Percentiles rank a stretch among this genome's conserved stretches.
phyloP scores from a whole-genome alignment of 2,888 invertebrate genomes.

The Lapara coniferarum region DNA sequence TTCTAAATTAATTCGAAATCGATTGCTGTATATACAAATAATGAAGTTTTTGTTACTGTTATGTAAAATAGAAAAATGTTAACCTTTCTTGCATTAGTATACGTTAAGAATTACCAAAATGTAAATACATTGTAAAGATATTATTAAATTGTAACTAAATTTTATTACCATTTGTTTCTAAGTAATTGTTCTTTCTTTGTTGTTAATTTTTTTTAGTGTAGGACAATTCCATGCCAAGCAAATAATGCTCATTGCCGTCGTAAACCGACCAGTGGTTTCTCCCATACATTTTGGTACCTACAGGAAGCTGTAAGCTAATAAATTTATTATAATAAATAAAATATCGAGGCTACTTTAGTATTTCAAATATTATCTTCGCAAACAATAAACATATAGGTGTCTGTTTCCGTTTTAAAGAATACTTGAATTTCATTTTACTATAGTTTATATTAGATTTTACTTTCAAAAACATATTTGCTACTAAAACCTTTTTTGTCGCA shows the following conservation, averaged over 20 bases:
- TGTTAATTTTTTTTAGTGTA: constrained; percentile 79
- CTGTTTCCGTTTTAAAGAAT: not conserved
- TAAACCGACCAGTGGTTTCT: constrained; percentile 48
- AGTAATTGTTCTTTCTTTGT: constrained; percentile 81
- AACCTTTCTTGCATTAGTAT: constrained; percentile 77
- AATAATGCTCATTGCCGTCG: constrained; percentile 51
- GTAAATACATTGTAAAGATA: constrained; percentile 83
- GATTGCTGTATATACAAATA: constrained; percentile 28
- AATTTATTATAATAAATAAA: not conserved
- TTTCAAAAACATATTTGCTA: not conserved
- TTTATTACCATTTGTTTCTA: constrained; percentile 82
- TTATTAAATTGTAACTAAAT: constrained; percentile 79
- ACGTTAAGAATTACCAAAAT: constrained; percentile 80
- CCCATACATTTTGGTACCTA: constrained; percentile 13
- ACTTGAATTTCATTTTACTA: not conserved
- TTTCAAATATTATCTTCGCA: constrained; percentile 19
- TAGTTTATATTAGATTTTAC: not conserved
- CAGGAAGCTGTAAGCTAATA: constrained; percentile 19
- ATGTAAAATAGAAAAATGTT: constrained; percentile 69
- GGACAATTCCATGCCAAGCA: constrained; percentile 40
- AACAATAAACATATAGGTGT: not conserved
- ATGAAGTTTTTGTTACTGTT: constrained; percentile 53
- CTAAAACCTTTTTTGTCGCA: not conserved
- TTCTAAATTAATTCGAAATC: constrained; percentile 26
- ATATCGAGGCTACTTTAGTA: constrained; percentile 26